Evolutionary conservation across 2,113 vertebrate species (phyloP), one percentile per base, ranked within the genome.

Genomic region (Colossoma macropomum): DNA sequence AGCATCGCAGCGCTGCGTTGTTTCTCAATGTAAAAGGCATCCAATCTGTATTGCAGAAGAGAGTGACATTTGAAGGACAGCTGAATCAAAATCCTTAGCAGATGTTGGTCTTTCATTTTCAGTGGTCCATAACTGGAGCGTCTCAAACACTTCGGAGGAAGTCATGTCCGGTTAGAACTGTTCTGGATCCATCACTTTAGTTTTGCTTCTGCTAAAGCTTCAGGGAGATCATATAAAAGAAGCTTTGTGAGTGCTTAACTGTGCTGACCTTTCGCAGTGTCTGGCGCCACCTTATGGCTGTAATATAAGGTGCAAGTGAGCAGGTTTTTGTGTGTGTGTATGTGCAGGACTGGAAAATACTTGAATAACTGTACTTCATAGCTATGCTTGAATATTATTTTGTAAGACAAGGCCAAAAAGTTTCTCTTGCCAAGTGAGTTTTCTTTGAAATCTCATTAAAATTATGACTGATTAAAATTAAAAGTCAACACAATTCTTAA

Each of bases 201-300:
- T 32, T 32, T 5, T 21, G 8, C 0, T 34, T 69, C 17, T 21
- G 7, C 23, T 59, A 59, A 59, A n/a, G 7, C 54, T 50, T 50
- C 50, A 52, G 5, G 9, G 10, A 52, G 17, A 52, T 15, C 56
- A 59, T 1, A 59, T 54, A 27, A 50, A 52, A 17, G 50, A 74
- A 74, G 7, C 25, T 21, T 15, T 45, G 7, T 17, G 30, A 71
- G 56, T 45, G 34, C 19, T 34, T 45, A 19, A 17, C 21, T 32
- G 15, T 25, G 45, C 66, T n/a, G 25, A 80, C 17, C 32, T 17
- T 23, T 56, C n/a, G 30, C 19, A 69, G 70, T 73, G 48, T 81
- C 17, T 81, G 60, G 63, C n/a, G 80, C 71, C 80, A 75, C n/a
- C 71, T 82, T 75, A 28, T 56, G 71, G 71, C 28, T 75, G 56